A percentile compares a stretch with the other conserved stretches of the same genome.
Evolutionary conservation across 2,113 vertebrate genomes (phyloP).

Genomic region (Lasiurus cinereus): DNA sequence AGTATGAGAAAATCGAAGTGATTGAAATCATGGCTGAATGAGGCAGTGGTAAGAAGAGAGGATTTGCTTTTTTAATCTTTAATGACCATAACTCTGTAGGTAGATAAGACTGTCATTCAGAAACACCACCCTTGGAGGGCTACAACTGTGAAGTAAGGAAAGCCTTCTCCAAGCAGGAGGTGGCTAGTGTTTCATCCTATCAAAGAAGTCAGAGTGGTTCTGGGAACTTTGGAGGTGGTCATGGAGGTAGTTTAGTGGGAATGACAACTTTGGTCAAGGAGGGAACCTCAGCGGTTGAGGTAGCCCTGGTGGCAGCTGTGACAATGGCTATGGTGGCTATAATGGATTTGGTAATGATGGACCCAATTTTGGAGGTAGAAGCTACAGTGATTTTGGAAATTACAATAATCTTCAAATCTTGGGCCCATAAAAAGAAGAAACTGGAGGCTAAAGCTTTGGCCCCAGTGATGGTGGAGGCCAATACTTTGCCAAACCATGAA

Average conservation of each 20-base stretch:
- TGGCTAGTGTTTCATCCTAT: background rate
- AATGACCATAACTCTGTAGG: background rate
- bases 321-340: background rate
- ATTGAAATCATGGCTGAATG: background rate
- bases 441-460: constrained; percentile 54
- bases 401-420: background rate
- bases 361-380: background rate
- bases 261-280: background rate
- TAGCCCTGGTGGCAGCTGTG: background rate
- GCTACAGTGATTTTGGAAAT: background rate
- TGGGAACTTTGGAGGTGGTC: background rate
- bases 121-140: background rate
- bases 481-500: background rate
- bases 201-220: background rate
- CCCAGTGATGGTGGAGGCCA: constrained; percentile 81
- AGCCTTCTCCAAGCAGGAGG: background rate
- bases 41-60: background rate
- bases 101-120: background rate
- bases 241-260: background rate
- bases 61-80: background rate
- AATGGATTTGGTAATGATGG: background rate
- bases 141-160: background rate
- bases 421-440: background rate
- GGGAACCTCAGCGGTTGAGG: background rate
- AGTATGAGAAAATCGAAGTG: background rate